phyloP scores from a whole-genome alignment of 2,797 vertebrate species.

The Trachurus trachurus region DNA sequence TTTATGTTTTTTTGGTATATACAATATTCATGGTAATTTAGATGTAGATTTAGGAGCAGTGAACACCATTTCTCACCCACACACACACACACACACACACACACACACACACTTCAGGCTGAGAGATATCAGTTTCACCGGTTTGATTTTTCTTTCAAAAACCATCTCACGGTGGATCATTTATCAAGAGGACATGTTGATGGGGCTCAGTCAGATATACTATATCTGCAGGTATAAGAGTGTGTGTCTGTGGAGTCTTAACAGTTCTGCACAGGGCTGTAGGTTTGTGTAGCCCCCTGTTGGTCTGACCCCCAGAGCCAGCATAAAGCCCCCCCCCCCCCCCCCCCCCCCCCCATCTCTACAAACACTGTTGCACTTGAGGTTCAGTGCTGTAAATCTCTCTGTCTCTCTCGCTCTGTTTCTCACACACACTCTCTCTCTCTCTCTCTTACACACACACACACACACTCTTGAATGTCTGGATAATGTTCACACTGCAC shows the following conservation, averaged over 20 bases:
- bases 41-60: neutral
- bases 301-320: conserved; percentile 48
- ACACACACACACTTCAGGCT: neutral
- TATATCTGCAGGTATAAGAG: neutral
- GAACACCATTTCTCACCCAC: neutral
- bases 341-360: conserved; percentile 32
- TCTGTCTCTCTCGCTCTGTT: neutral
- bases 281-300: conserved; percentile 54
- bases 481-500: conserved; percentile 78
- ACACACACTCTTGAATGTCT: conserved; percentile 48
- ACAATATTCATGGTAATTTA: neutral
- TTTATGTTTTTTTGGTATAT: neutral
- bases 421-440: neutral
- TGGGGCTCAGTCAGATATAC: conserved; percentile 29
- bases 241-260: conserved; percentile 16
- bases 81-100: neutral
- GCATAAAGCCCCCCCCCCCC: conserved; percentile 35
- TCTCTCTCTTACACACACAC: too few species aligned
- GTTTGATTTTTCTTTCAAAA: conserved; percentile 10
- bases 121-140: conserved; percentile 18
- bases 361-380: conserved; percentile 67
- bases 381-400: conserved; percentile 73
- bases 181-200: conserved; percentile 57
- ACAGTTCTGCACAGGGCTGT: conserved; percentile 10
- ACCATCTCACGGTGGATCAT: conserved; percentile 9